These are phyloP conservation scores for Halcyon smyrnensis DNA, from an alignment of 2,797 vertebrate genomes.

Conservation along the genomic window DNA sequence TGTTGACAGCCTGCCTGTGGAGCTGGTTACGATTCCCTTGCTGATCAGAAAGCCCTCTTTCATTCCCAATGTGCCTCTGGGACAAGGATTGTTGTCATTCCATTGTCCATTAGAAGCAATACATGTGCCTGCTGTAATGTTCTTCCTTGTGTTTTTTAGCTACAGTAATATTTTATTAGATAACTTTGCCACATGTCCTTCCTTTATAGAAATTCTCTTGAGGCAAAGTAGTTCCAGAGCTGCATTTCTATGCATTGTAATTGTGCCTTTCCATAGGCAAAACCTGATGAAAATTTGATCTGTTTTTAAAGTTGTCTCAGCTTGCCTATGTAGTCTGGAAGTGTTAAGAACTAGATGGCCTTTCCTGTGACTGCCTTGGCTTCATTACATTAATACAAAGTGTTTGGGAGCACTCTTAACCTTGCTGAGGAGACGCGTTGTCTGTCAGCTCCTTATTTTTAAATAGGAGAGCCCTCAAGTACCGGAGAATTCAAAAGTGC, in stretches of 20 bases:
- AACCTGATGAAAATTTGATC: background rate
- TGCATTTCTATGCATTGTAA: background rate
- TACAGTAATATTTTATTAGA: background rate
- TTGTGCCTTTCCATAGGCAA: background rate
- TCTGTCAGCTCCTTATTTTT: background rate
- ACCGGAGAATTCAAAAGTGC: accelerated
- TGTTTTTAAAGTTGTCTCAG: background rate
- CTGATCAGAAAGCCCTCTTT: background rate
- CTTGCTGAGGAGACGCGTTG: background rate
- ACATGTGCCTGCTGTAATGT: accelerated
- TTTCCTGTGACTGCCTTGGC: background rate
- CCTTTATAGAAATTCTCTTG: background rate
- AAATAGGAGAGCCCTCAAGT: background rate
- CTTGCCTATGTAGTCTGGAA: background rate
- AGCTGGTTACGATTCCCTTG: background rate
- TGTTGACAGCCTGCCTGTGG: background rate
- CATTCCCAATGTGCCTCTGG: accelerated
- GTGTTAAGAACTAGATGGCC: background rate
- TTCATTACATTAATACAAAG: background rate
- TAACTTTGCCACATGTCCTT: background rate
- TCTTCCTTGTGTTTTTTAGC: background rate
- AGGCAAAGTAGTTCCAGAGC: background rate
- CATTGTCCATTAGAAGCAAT: accelerated
- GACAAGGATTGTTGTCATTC: background rate
- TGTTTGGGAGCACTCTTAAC: background rate